Evolutionary conservation across 2,113 vertebrate genomes (phyloP), one percentile per base, ranked within the genome.

Genomic region (Actenoides lindsayi): DNA sequence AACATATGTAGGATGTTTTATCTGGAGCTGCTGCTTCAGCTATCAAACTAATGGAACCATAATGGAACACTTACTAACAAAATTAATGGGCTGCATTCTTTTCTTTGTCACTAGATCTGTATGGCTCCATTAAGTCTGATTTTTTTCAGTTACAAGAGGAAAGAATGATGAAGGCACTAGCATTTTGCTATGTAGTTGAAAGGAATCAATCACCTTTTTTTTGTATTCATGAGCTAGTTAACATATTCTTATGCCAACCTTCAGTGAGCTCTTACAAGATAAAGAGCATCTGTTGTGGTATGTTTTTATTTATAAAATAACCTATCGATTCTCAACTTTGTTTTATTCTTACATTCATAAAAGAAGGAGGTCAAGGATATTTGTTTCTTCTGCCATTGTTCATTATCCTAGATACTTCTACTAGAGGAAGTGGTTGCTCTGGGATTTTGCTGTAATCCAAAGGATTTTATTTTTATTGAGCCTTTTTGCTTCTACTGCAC

Each of bases 381-480:
- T 92, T 92, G 28, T 77, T 95, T 94, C 53, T 90, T 77, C 83
- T 94, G 74, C 53, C 83, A 48, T 63, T 87, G 75, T 94, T 95
- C 89, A 46, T 97, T 94, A 87, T 88, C 13, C 3, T 15, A 73
- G 83, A 64, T 88, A 84, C 53, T 92, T 96, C 74, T 90, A 73
- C 67, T 30, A 68, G 50, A 77, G 44, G 57, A 95, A 91, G 44
- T 93, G 60, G 50, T 90, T 95, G 97, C 95, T 93, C 24, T 83
- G 89, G 86, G 93, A 94, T 90, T 93, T 93, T 86, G 57, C 77
- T 80, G 80, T 96, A 97, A 97, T 95, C 94, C 92, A 79, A 16
- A 69, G 80, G 92, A 95, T 96, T 97, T 96, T 70, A 30, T 92
- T 97, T 97, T 97, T 96, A 96, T 96, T 98, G 96, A 95, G 70